phyloP scores from a whole-genome alignment of 2,113 vertebrate species.

The Bubo blakistoni region DNA sequence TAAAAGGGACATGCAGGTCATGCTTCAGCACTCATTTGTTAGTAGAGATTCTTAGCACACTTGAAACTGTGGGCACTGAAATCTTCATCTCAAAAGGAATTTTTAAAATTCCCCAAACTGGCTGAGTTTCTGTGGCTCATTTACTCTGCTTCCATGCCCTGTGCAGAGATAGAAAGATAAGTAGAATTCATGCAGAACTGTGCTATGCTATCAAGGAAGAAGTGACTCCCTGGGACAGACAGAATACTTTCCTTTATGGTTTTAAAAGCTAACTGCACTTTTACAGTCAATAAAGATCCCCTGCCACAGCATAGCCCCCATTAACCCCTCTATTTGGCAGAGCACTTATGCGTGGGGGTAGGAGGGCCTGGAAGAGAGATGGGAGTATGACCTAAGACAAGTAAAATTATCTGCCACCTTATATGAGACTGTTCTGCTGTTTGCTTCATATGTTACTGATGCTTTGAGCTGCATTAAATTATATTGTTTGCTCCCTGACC shows the following conservation, averaged over 20 bases:
- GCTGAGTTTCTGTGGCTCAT: constrained; percentile 26
- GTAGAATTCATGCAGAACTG: constrained; percentile 26
- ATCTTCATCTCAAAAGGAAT: constrained; percentile 32
- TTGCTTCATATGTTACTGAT: background rate
- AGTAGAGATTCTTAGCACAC: constrained; percentile 21
- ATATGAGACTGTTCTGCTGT: background rate
- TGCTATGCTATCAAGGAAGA: background rate
- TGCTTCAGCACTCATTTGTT: constrained; percentile 8
- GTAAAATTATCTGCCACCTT: background rate
- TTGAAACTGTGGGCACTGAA: background rate
- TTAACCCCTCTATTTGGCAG: background rate
- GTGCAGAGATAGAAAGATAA: constrained; percentile 1
- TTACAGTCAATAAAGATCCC: background rate
- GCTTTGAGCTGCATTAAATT: background rate
- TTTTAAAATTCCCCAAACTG: constrained; percentile 28
- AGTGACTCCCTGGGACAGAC: background rate
- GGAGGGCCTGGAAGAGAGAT: background rate
- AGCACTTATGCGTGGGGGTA: background rate
- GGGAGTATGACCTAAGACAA: background rate
- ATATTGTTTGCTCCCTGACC: background rate
- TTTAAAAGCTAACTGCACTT: constrained; percentile 15
- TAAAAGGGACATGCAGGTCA: background rate
- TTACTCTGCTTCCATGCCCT: background rate
- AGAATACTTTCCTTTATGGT: background rate
- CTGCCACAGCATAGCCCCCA: background rate